A percentile compares a stretch with the other conserved stretches of the same genome.
Conservation (phyloP, 2,797 vertebrate species). For the Potorous gilbertii region DNA sequence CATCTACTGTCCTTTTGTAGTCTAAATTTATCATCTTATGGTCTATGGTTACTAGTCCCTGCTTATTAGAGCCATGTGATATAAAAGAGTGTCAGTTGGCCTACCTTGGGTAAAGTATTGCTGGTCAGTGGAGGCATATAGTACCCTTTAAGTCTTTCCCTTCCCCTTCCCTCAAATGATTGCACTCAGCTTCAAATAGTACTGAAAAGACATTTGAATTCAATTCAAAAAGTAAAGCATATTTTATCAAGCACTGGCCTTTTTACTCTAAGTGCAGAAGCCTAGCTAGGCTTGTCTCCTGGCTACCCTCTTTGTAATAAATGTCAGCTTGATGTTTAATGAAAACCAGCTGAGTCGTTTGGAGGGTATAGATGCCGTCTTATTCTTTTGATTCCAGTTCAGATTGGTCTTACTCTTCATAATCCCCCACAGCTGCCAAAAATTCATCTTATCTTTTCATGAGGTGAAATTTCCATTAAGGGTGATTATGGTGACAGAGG, state of each 20-base stretch:
- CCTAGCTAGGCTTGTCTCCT: constrained; percentile 87
- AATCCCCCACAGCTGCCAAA: constrained; percentile 93
- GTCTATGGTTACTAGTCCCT: background rate
- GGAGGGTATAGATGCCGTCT: constrained; percentile 90
- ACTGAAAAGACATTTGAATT: constrained; percentile 78
- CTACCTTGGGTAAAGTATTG: background rate
- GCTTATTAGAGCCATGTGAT: background rate
- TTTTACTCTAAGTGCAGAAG: constrained; percentile 77
- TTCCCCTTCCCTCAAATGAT: constrained; percentile 54
- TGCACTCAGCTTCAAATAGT: constrained; percentile 72
- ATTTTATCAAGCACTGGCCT: constrained; percentile 83
- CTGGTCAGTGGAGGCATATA: constrained; percentile 59
- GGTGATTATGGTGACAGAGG: constrained; percentile 86
- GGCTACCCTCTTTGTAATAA: constrained; percentile 89
- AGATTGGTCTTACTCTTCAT: constrained; percentile 90
- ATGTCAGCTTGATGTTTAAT: constrained; percentile 88
- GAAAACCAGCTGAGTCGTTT: constrained; percentile 91
- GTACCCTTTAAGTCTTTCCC: constrained; percentile 39
- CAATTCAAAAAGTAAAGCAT: constrained; percentile 80
- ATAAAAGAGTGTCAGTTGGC: background rate
- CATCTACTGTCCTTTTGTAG: background rate
- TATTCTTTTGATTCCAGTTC: constrained; percentile 91
- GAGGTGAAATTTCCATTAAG: constrained; percentile 95
- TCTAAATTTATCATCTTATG: background rate
- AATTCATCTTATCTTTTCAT: constrained; percentile 92